Percentiles rank a stretch among this genome's conserved stretches.
Conservation (phyloP, 2,888 invertebrate genomes). For the Eilema depressum region DNA sequence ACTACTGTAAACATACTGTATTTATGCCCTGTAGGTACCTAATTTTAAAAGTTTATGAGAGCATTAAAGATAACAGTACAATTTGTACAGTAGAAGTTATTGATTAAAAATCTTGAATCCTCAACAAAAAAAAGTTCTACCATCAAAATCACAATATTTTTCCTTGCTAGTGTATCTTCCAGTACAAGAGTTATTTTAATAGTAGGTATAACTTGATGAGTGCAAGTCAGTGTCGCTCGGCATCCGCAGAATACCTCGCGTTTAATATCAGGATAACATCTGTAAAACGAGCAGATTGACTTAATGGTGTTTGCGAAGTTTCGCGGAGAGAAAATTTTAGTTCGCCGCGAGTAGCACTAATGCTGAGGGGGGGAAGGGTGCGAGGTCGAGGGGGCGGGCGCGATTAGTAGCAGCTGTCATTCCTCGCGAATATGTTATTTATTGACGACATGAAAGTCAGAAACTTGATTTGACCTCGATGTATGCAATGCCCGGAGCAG, state of each 20-base stretch:
- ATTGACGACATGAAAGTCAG: slow-evolving; percentile 63
- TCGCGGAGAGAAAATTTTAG: slow-evolving; percentile 78
- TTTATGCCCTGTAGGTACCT: too few relatives aligned
- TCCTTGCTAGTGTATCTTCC: neutral
- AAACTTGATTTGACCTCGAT: slow-evolving; percentile 40
- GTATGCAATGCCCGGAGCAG: slow-evolving; percentile 1
- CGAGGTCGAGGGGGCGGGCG: slow-evolving; percentile 49
- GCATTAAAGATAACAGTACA: too few relatives aligned
- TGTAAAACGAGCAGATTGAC: slow-evolving; percentile 83
- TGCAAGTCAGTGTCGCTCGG: slow-evolving; percentile 7
- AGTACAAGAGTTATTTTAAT: neutral
- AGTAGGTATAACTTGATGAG: slow-evolving; percentile 4
- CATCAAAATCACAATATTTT: neutral
- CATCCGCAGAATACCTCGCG: slow-evolving; percentile 41
- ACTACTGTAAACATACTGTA: too few relatives aligned
- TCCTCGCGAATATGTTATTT: slow-evolving; percentile 78
- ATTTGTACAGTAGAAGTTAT: too few relatives aligned
- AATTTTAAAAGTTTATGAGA: too few relatives aligned
- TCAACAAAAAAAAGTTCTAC: too few relatives aligned
- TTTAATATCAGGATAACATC: slow-evolving; percentile 79
- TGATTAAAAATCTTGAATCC: too few relatives aligned
- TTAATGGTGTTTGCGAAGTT: slow-evolving; percentile 85
- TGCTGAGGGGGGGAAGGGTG: slow-evolving; percentile 53
- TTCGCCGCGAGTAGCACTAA: slow-evolving; percentile 73
- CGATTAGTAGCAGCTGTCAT: slow-evolving; percentile 85